Evolutionary conservation across 2,888 invertebrate genomes (phyloP), one percentile per base, ranked within the genome.

Genomic region (Melanophora roralis): DNA sequence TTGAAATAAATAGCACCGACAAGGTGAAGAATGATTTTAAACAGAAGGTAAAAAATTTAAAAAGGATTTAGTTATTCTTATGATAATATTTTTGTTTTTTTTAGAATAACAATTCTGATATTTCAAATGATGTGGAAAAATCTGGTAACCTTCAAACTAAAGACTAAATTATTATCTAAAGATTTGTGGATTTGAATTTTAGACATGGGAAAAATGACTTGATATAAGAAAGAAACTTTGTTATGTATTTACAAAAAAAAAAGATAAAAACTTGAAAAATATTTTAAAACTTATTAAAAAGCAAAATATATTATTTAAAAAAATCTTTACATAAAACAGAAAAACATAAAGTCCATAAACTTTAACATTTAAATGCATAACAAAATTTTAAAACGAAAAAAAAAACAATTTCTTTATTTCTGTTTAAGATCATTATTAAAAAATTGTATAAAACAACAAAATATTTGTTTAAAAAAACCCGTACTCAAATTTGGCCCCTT

Each of bases 361-460:
- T 82, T 84, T 83, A 84, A 83, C 82, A 83, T n/a, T n/a, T n/a
- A n/a, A n/a, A 69, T 62, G n/a, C 47, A 49, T n/a, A 51, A n/a
- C 1, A 19, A 27, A 69, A 49, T 64, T 74, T 68, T 8, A 1
- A 11, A 53, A 71, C 67, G 19, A 27, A 9, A 55, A 40, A 65
- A 62, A 60, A 85, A 83, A 82, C 82, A 68, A 57, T 57, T 55
- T 34, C n/a, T 53, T 40, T 21, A 55, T 60, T 47, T 45, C 53
- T 43, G 32, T 32, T 16, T 19, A 59, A 59, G 32, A 53, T 14
- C 68, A 57, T 57, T 36, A 38, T n/a, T n/a, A 53, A 1, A 16
- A 71, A 47, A 53, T 43, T 81, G 78, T 81, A 73, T 43, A 79
- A 76, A 81, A 62, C 14, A 68, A 38, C 9, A 23, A 51, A 12